These are phyloP conservation scores for Disparrhopalites patrizii DNA, from an alignment of 2,888 invertebrate genomes.

Conservation along the genomic window DNA sequence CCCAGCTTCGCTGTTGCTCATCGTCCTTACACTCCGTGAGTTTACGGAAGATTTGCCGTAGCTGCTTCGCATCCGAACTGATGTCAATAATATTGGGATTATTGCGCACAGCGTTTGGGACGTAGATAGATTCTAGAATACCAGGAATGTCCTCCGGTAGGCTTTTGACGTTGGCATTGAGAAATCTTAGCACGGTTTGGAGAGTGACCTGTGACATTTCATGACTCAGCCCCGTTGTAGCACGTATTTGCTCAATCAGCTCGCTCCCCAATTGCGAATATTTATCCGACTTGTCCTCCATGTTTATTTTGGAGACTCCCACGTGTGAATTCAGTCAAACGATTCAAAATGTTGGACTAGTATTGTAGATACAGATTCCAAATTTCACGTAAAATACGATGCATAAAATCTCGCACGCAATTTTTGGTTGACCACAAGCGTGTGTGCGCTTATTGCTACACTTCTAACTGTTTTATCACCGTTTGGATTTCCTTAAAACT, in stretches of 20 bases:
- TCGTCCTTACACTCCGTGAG: constrained; percentile 87
- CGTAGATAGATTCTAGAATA: constrained; percentile 38
- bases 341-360: no score
- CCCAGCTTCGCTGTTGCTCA: constrained; percentile 93
- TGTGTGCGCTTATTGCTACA: no score
- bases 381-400: no score
- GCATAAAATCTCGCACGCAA: no score
- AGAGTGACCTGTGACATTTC: constrained; percentile 80
- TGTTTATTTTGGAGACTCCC: background rate
- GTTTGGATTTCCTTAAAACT: no score
- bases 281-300: background rate
- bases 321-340: no score
- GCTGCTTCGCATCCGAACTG: constrained; percentile 76
- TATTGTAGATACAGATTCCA: no score
- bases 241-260: constrained; percentile 59
- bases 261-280: constrained; percentile 36
- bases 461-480: no score
- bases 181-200: constrained; percentile 64
- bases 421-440: no score
- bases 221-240: constrained; percentile 79
- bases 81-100: constrained; percentile 56
- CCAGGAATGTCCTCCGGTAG: constrained; percentile 25
- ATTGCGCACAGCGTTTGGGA: constrained; percentile 42
- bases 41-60: constrained; percentile 77
- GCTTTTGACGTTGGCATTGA: constrained; percentile 28